phyloP scores from a whole-genome alignment of 2,797 vertebrate species.

The Halcyon leucocephala region DNA sequence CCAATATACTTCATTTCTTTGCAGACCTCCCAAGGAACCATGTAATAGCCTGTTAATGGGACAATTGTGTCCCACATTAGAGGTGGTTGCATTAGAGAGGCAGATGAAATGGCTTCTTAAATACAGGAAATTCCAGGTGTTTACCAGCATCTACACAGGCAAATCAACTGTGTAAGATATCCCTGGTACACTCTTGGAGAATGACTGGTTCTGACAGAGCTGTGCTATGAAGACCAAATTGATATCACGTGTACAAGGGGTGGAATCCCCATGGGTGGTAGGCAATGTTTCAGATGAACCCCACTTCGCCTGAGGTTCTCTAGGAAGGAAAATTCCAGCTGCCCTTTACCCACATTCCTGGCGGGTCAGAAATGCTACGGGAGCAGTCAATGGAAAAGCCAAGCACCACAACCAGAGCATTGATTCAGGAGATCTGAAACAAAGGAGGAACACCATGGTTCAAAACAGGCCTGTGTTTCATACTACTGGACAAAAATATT shows the following conservation, averaged over 20 bases:
- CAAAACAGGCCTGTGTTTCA: not conserved
- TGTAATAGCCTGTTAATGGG: not conserved
- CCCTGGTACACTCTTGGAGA: not conserved
- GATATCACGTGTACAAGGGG: not conserved
- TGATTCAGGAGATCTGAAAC: not conserved
- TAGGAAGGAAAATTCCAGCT: constrained; percentile 4
- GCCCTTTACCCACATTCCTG: constrained; percentile 57
- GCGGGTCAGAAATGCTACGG: constrained; percentile 15
- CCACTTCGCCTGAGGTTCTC: constrained; percentile 18
- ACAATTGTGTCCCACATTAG: not conserved
- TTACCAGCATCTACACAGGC: not conserved
- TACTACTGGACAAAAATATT: constrained; percentile 11
- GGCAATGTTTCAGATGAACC: not conserved
- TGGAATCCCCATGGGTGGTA: not conserved
- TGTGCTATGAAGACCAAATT: not conserved
- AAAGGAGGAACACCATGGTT: not conserved
- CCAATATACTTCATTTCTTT: not conserved
- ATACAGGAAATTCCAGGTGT: not conserved
- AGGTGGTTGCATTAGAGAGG: not conserved
- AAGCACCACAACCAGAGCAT: not conserved
- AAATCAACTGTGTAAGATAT: not conserved
- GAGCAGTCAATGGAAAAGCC: constrained; percentile 48
- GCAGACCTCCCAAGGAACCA: not conserved
- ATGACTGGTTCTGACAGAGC: not conserved
- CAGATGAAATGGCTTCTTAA: not conserved